Evolutionary conservation across 2,113 vertebrate species (phyloP), one percentile per base, ranked within the genome.

Genomic region (Hemiprocne comata): DNA sequence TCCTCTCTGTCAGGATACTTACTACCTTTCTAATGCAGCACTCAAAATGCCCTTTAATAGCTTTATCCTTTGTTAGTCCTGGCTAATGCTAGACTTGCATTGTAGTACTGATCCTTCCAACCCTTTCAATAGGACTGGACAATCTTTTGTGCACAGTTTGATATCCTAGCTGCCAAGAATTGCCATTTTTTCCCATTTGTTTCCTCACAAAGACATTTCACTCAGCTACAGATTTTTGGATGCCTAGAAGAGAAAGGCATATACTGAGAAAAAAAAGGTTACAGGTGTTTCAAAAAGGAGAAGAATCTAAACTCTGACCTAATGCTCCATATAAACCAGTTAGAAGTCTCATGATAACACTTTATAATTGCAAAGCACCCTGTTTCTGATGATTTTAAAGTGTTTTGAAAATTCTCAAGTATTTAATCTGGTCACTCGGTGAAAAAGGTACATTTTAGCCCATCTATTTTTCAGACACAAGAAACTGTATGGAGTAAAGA

Each of bases 121-220:
- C 9, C 24, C 76, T 72, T 69, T 85, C 34, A 89, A 25, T 18
- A 69, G 64, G 60, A 79, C 65, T 72, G 44, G 71, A 92, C 96
- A 95, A 83, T 77, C 67, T 92, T 92, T 85, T 65, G 38, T 90
- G 77, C 85, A 97, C 74, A 85, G 65, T 96, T 95, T 96, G 94
- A 91, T 73, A 84, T n/a, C 42, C 57, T 64, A 87, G 67, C 50
- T 96, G 81, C 79, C 60, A 94, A 76, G 87, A 96, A 97, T 5
- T 57, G 50, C 60, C 74, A 83, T 69, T 92, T 92, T 42, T 89
- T 70, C 73, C 69, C 61, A 72, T 29, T 51, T 74, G 46, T 61
- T 90, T 66, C 69, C 70, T 87, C 86, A 71, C 78, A 90, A 94
- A 95, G 78, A 94, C 93, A 86, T 50, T 75, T 87, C 83, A 94